Conservation (phyloP, 2,888 invertebrate species). For the Ichneumon xanthorius region DNA sequence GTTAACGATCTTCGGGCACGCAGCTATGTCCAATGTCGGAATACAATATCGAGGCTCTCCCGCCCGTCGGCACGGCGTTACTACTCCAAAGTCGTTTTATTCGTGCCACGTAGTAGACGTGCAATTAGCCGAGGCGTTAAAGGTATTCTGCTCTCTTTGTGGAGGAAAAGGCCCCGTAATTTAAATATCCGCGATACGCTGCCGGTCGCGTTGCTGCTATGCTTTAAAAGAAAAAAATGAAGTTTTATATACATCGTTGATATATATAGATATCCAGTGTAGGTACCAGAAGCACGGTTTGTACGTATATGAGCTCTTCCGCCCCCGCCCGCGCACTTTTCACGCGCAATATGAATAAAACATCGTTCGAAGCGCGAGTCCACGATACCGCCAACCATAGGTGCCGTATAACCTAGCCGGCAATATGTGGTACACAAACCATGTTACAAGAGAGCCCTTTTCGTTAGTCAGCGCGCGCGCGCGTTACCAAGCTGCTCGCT, state of each 20-base stretch:
- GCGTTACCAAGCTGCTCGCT: constrained; percentile 35
- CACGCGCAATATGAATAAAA: constrained; percentile 81
- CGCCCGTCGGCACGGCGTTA: constrained; percentile 12
- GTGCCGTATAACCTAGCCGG: constrained; percentile 36
- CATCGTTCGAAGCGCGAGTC: constrained; percentile 72
- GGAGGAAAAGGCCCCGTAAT: constrained; percentile 77
- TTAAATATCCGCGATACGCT: constrained; percentile 78
- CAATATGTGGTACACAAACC: constrained; percentile 33
- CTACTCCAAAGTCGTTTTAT: constrained; percentile 66
- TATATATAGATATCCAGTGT: constrained; percentile 5
- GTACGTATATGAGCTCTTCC: constrained; percentile 49
- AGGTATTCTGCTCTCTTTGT: constrained; percentile 78
- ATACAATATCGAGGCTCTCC: constrained; percentile 30
- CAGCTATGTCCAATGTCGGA: constrained; percentile 47
- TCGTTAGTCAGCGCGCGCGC: constrained; percentile 45
- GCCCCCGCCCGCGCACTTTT: constrained; percentile 70
- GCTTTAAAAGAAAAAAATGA: constrained; percentile 3
- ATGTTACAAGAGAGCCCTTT: constrained; percentile 48
- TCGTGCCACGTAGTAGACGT: constrained; percentile 70
- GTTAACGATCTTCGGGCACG: constrained; percentile 61
- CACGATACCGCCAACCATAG: constrained; percentile 40
- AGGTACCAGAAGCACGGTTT: neutral
- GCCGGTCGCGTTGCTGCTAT: constrained; percentile 55
- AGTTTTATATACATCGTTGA: constrained; percentile 16
- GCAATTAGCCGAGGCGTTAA: constrained; percentile 81